Percentiles rank a stretch among this genome's conserved stretches.
Evolutionary conservation across 2,113 vertebrate genomes (phyloP).

Genomic region (Archocentrus centrarchus): DNA sequence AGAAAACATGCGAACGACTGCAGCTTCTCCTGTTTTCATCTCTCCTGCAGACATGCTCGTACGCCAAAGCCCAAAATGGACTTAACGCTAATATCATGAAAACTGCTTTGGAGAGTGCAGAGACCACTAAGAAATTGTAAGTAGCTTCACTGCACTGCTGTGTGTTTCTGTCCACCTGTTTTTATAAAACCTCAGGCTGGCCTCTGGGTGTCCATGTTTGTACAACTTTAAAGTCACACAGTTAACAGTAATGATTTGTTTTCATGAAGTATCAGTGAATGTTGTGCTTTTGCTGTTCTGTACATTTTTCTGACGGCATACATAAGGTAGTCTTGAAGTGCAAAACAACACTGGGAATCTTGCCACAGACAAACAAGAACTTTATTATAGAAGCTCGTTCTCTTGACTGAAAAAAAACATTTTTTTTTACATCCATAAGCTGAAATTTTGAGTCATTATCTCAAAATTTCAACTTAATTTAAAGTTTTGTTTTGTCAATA

Average conservation of each 20-base stretch:
- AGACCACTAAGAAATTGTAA: conserved; percentile 86
- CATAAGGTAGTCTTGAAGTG: not conserved
- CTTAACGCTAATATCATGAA: conserved; percentile 82
- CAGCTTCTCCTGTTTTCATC: not conserved
- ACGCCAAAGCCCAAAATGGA: conserved; percentile 79
- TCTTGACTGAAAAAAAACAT: no score
- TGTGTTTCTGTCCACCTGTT: not conserved
- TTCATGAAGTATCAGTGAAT: not conserved
- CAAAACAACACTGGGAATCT: not conserved
- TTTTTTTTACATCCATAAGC: no score
- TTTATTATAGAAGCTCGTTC: not conserved
- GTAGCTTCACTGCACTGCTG: conserved; percentile 20
- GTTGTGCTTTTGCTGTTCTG: not conserved
- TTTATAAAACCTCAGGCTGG: not conserved
- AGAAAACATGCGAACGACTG: not conserved
- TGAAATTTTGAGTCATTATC: no score
- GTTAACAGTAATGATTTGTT: not conserved
- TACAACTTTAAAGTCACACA: not conserved
- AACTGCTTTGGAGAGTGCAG: conserved; percentile 78
- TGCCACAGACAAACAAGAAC: not conserved
- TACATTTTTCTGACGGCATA: not conserved
- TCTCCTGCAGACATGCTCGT: conserved; percentile 71
- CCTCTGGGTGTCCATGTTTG: no score
- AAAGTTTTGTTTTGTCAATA: accelerated
- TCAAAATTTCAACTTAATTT: not conserved